A percentile compares a stretch with the other conserved stretches of the same genome.
Conservation (phyloP, 37 sponge, comb jelly and placozoan genomes). For the Tethya wilhelma region DNA sequence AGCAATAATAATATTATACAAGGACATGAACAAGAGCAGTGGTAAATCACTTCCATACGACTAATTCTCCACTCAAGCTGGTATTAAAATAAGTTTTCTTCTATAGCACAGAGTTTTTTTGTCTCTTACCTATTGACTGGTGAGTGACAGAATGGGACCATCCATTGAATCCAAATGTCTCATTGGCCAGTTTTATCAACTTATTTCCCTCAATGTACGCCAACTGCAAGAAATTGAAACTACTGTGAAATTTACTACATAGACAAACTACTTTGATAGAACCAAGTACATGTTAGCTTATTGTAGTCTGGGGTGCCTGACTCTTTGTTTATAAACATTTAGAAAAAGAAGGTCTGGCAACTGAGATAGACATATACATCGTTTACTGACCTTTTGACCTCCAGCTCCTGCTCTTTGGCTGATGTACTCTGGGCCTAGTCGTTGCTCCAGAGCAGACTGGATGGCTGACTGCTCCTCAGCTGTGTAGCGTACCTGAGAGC, state of each 20-base stretch:
- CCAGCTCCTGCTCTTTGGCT: conserved; percentile 80
- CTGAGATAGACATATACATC: too few relatives aligned
- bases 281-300: not conserved
- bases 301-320: not conserved
- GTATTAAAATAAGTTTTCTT: not conserved
- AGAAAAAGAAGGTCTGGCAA: not conserved
- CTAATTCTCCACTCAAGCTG: not conserved
- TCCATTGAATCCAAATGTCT: conserved; percentile 88
- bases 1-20: too few relatives aligned
- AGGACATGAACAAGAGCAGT: too few relatives aligned
- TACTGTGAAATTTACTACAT: not conserved
- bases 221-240: conserved; percentile 28
- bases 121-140: conserved; percentile 70
- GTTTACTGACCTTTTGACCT: conserved; percentile 93
- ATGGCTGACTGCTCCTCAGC: conserved; percentile 65
- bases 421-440: conserved; percentile 83
- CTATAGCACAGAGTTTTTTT: too few relatives aligned
- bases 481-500: conserved; percentile 43
- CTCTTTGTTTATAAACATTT: not conserved
- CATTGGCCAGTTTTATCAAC: conserved; percentile 75
- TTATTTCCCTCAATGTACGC: conserved; percentile 83
- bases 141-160: conserved; percentile 87
- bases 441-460: conserved; percentile 70
- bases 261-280: not conserved
- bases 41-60: too few relatives aligned